These are phyloP conservation scores for Merluccius polli DNA, from an alignment of 2,797 vertebrate species.

Conservation along the genomic window DNA sequence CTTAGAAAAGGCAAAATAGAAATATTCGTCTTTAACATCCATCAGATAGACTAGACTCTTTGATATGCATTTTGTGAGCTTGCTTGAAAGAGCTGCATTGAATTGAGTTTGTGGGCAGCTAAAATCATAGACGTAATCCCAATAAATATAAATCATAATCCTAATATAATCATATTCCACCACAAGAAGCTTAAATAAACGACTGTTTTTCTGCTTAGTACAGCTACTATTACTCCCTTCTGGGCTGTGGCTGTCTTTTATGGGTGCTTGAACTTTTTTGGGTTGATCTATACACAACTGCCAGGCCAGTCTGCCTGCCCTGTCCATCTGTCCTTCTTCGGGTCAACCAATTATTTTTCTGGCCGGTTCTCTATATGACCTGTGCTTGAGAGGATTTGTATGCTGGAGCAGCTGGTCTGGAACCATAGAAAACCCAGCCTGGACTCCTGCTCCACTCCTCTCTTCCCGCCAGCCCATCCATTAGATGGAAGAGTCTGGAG, in stretches of 20 bases:
- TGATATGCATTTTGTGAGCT: background rate
- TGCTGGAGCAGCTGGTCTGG: conserved; percentile 44
- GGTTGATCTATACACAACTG: background rate
- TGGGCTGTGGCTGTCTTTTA: background rate
- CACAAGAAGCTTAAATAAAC: background rate
- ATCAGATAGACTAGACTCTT: background rate
- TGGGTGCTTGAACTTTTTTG: background rate
- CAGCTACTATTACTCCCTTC: background rate
- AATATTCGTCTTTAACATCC: background rate
- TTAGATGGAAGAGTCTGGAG: conserved; percentile 29
- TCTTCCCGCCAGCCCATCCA: conserved; percentile 17
- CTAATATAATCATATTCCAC: background rate
- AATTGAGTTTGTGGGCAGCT: background rate
- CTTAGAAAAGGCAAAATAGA: background rate
- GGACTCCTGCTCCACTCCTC: conserved; percentile 20
- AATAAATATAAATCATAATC: background rate
- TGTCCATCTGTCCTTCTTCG: background rate
- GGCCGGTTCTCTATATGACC: conserved; percentile 16
- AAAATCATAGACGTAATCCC: background rate
- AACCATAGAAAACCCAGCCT: conserved; percentile 42
- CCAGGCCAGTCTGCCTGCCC: background rate
- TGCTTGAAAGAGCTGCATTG: background rate
- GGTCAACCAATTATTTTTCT: conserved; percentile 18
- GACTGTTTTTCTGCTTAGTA: conserved; percentile 2
- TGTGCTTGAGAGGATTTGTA: conserved; percentile 29